Conservation (phyloP, 2,888 invertebrate species). For the Ophioninae sp. region DNA sequence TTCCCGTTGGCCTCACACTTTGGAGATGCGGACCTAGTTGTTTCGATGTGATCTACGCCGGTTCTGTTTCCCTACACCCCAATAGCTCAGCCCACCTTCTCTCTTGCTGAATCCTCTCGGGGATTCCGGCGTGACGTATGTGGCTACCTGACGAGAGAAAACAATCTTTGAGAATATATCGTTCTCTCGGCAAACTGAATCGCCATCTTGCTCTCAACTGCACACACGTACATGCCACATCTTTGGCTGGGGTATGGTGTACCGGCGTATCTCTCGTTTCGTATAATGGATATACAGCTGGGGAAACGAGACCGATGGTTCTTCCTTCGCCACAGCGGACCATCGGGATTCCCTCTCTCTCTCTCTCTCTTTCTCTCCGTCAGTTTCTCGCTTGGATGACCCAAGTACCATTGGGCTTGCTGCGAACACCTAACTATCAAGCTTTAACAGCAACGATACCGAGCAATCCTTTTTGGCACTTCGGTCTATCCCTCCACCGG, state of each 20-base stretch:
- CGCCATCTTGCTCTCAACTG: constrained; percentile 39
- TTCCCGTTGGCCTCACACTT: constrained; percentile 45
- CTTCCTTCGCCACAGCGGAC: constrained; percentile 50
- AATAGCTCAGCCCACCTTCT: constrained; percentile 70
- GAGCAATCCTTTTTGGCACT: constrained; percentile 32
- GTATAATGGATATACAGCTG: constrained; percentile 40
- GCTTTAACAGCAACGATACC: constrained; percentile 45
- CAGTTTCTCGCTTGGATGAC: constrained; percentile 22
- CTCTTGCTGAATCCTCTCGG: constrained; percentile 68
- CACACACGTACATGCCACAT: constrained; percentile 34
- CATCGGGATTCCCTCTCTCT: constrained; percentile 36
- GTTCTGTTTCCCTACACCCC: constrained; percentile 73
- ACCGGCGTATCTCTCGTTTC: constrained; percentile 37
- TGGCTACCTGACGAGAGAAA: constrained; percentile 81
- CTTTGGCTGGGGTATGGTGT: background rate
- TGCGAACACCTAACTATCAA: constrained; percentile 46
- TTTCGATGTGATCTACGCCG: constrained; percentile 76
- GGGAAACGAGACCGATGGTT: constrained; percentile 59
- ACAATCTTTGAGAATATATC: constrained; percentile 81
- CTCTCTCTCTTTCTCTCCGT: background rate
- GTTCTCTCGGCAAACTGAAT: constrained; percentile 65
- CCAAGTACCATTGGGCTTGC: constrained; percentile 54
- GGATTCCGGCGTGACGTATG: constrained; percentile 80
- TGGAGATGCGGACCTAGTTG: constrained; percentile 72
- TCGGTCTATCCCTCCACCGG: background rate